These are phyloP conservation scores for Cephus spinipes DNA, from an alignment of 2,888 invertebrate genomes.

Conservation along the genomic window DNA sequence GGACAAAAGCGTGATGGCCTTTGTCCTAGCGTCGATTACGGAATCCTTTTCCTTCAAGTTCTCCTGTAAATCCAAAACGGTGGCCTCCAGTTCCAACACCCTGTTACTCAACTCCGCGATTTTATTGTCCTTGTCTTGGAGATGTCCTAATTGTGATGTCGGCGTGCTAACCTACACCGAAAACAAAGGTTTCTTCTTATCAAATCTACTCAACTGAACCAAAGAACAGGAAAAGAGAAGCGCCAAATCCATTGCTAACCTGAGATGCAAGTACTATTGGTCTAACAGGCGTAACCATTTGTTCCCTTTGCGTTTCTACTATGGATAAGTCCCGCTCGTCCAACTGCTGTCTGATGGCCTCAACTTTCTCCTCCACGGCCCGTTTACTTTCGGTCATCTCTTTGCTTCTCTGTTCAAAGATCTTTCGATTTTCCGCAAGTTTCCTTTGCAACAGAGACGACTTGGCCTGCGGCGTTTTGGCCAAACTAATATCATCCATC, in stretches of 20 bases:
- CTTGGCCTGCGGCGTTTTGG: conserved; percentile 60
- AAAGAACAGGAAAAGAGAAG: not conserved
- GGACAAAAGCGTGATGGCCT: conserved; percentile 81
- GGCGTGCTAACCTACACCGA: conserved; percentile 39
- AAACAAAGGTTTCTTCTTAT: conserved; percentile 13
- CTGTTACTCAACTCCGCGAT: conserved; percentile 76
- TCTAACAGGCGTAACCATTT: conserved; percentile 41
- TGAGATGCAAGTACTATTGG: conserved; percentile 51
- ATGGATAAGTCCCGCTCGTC: conserved; percentile 63
- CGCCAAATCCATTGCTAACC: conserved; percentile 30
- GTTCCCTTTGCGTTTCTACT: conserved; percentile 47
- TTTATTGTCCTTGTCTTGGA: conserved; percentile 74
- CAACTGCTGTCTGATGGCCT: conserved; percentile 66
- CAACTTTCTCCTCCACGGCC: conserved; percentile 65
- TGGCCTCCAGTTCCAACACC: conserved; percentile 80
- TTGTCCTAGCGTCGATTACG: conserved; percentile 84
- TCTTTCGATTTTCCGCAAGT: conserved; percentile 64
- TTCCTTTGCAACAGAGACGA: conserved; percentile 61
- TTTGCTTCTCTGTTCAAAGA: conserved; percentile 63
- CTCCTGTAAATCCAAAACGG: conserved; percentile 85
- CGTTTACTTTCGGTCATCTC: conserved; percentile 62
- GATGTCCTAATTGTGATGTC: conserved; percentile 56
- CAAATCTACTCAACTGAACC: conserved; percentile 1
- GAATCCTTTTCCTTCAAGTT: conserved; percentile 85
- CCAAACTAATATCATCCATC: conserved; percentile 56